A percentile compares a stretch with the other conserved stretches of the same genome.
These are phyloP conservation scores for Cercopithecus mona DNA, from an alignment of 2,113 vertebrate species.

Conservation along the genomic window DNA sequence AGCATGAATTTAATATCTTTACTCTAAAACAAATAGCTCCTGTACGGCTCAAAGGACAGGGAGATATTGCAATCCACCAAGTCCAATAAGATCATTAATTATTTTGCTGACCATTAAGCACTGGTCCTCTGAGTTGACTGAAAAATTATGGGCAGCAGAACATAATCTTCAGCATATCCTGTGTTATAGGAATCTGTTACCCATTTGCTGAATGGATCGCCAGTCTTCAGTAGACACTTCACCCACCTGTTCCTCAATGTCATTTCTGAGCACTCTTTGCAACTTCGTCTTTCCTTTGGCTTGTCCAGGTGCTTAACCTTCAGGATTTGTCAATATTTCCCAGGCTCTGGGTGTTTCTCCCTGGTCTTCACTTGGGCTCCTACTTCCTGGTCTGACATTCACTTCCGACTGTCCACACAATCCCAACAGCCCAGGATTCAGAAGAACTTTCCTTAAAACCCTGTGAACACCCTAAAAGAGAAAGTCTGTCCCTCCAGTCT, in stretches of 20 bases:
- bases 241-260: background rate
- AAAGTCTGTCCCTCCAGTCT: background rate
- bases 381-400: background rate
- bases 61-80: background rate
- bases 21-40: constrained; percentile 15
- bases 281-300: background rate
- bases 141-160: background rate
- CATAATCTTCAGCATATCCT: rapidly evolving
- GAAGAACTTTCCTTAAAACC: background rate
- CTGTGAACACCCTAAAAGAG: too few relatives aligned
- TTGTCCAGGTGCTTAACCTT: background rate
- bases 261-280: background rate
- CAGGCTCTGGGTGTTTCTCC: background rate
- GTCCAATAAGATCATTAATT: background rate
- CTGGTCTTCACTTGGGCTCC: background rate
- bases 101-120: background rate
- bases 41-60: background rate
- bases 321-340: background rate
- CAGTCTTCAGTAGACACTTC: rapidly evolving
- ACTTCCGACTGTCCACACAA: background rate
- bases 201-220: rapidly evolving
- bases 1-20: constrained; percentile 19
- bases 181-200: background rate
- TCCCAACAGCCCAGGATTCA: too few relatives aligned
- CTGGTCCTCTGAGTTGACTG: background rate